A percentile compares a stretch with the other conserved stretches of the same genome.
Conservation (phyloP, 2,113 vertebrate species). For the Channa argus region DNA sequence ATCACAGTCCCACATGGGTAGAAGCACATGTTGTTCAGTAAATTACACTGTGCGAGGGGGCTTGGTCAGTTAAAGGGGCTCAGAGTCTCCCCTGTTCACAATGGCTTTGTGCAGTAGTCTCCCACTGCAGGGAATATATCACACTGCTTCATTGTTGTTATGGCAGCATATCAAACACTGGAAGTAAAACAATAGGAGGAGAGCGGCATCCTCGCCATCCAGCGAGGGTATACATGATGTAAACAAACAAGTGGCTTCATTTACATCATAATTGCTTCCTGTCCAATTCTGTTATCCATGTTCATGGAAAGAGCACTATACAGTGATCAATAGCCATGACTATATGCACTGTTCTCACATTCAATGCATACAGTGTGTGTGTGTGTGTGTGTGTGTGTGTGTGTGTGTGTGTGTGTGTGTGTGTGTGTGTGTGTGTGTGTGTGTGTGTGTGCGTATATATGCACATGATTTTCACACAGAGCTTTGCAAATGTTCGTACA, state of each 20-base stretch:
- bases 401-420: too few relatives aligned
- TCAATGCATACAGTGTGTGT: not conserved
- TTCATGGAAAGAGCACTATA: constrained; percentile 53
- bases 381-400: too few relatives aligned
- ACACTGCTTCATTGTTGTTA: constrained; percentile 47
- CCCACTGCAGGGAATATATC: constrained; percentile 48
- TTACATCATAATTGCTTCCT: constrained; percentile 67
- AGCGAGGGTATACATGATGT: constrained; percentile 43
- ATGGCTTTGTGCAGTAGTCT: constrained; percentile 42
- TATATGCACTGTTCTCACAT: not conserved
- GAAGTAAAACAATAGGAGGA: constrained; percentile 49
- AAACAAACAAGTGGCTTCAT: constrained; percentile 70
- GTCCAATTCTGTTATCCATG: constrained; percentile 50
- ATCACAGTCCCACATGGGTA: constrained; percentile 33
- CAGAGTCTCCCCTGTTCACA: constrained; percentile 35
- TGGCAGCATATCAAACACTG: constrained; percentile 67
- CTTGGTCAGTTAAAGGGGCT: constrained; percentile 46
- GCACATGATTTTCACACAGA: not conserved
- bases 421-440: too few relatives aligned
- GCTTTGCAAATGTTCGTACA: constrained; percentile 4
- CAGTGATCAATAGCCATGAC: constrained; percentile 53
- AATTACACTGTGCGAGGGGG: constrained; percentile 41
- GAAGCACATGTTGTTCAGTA: constrained; percentile 46
- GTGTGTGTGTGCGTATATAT: too few relatives aligned
- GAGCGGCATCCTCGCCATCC: constrained; percentile 34